Percentiles rank a stretch among this genome's conserved stretches.
phyloP scores from a whole-genome alignment of 1,140 invertebrate species.

The Scaptomyza graminum region DNA sequence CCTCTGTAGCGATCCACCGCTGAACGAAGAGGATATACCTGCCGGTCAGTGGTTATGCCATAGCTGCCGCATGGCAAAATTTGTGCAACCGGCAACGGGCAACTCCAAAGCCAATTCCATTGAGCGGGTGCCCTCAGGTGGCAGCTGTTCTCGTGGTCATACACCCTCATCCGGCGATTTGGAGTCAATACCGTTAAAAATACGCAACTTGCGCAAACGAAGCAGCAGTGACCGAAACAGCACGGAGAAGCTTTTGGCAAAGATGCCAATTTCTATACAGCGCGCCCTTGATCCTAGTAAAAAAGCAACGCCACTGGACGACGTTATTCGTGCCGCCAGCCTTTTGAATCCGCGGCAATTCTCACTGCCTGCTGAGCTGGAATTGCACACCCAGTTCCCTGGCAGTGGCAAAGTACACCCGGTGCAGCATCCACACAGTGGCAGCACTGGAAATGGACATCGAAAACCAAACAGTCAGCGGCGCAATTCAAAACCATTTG shows the following conservation, averaged over 20 bases:
- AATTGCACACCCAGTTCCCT: slow-evolving; percentile 91
- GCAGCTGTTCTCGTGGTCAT: slow-evolving; percentile 66
- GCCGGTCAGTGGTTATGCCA: slow-evolving; percentile 95
- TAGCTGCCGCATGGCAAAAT: slow-evolving; percentile 86
- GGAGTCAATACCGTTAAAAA: slow-evolving; percentile 75
- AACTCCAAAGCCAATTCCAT: slow-evolving; percentile 75
- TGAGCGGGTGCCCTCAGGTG: slow-evolving; percentile 65
- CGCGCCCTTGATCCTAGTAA: slow-evolving; percentile 82
- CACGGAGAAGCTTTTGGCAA: slow-evolving; percentile 72
- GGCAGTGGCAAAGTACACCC: slow-evolving; percentile 88
- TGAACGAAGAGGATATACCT: slow-evolving; percentile 95
- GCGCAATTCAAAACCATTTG: slow-evolving; percentile 85
- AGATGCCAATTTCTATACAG: slow-evolving; percentile 71
- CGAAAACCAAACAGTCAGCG: slow-evolving; percentile 64
- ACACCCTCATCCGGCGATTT: slow-evolving; percentile 72
- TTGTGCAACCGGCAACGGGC: slow-evolving; percentile 57
- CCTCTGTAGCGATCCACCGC: slow-evolving; percentile 92
- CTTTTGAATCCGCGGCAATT: slow-evolving; percentile 95
- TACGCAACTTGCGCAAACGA: slow-evolving; percentile 78
- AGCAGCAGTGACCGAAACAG: slow-evolving; percentile 78
- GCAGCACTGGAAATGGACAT: slow-evolving; percentile 50
- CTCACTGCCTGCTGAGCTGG: slow-evolving; percentile 92
- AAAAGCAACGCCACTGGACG: slow-evolving; percentile 88
- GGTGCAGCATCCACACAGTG: slow-evolving; percentile 54
- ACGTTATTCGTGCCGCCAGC: slow-evolving; percentile 91